Base-by-base conservation (phyloP, 37 sponge, comb jelly and placozoan genomes). In the Geodia barretti region DNA sequence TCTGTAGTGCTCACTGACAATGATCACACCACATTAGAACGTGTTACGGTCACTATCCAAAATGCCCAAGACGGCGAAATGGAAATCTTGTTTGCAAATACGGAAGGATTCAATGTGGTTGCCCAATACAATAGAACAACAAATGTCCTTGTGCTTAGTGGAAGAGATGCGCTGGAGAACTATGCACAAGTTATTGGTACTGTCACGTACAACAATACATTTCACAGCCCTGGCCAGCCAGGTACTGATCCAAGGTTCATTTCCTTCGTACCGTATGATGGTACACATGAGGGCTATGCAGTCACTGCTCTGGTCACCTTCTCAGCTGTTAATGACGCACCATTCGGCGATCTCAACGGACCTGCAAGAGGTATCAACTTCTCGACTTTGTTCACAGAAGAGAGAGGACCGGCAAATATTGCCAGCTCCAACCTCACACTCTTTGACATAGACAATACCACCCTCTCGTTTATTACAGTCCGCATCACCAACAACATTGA, bases 181-280 rank as follows among this genome's bases (percentile, higher is more conserved):
- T 96, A 96, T 70, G 70, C 31, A 29, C 19, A 4, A 25, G 97
- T 84, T 3, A 26, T 96, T 31, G 65, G 64, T 25, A 83, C 79
- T 26, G 91, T 96, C 17, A 9, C 80, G 35, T 96, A 96, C 66
- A 62, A 87, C 20, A 93, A 96, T 41, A 71, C 76, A 9, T 67
- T 82, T 60, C 87, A 84, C 79, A 72, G 76, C 58, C 93, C 94
- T 34, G 97, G 97, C 4, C 62, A 68, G 20, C 97, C 97, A 11
- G 83, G 84, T 21, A 93, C 97, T 7, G 75, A 43, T 0, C 94
- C 93, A 31, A 76, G 97, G 41, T 60, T 17, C 9, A 68, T 96
- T n/a, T 72, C 79, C 58, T 96, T 96, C 66, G 80, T 88, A 21
- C 86, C 89, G 2, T 79, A 77, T 77, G 97, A 96, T 82, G 97